phyloP scores from a whole-genome alignment of 2,113 vertebrate species.

The Actinemys pallida region DNA sequence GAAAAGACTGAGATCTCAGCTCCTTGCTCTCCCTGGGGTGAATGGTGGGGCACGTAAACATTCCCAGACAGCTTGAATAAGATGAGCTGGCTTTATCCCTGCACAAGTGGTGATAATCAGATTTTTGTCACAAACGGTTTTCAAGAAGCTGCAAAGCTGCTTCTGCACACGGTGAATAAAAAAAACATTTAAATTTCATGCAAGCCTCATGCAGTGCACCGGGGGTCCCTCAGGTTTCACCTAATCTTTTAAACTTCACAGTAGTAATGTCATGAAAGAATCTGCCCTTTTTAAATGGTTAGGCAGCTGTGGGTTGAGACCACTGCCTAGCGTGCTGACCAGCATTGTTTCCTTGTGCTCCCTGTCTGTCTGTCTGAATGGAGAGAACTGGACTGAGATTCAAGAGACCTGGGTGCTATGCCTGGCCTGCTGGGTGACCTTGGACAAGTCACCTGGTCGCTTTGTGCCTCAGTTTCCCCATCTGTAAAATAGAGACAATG shows the following conservation, averaged over 20 bases:
- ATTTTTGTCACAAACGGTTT: background rate
- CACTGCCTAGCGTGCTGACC: background rate
- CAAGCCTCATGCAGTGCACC: background rate
- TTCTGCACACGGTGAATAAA: background rate
- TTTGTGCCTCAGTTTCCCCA: background rate
- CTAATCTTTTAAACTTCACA: background rate
- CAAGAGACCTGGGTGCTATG: background rate
- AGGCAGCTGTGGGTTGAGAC: background rate
- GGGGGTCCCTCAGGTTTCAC: background rate
- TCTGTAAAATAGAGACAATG: background rate
- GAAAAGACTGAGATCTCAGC: background rate
- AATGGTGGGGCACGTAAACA: background rate
- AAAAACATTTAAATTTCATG: background rate
- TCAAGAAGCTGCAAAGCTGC: background rate
- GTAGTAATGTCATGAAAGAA: background rate
- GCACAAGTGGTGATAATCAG: background rate
- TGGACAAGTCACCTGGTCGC: background rate
- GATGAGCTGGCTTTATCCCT: background rate
- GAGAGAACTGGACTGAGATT: background rate
- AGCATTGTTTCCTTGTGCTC: background rate
- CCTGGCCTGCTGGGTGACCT: background rate
- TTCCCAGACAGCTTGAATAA: background rate
- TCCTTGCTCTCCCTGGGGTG: background rate
- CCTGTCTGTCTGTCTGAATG: background rate
- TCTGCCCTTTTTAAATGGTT: background rate